Conservation (phyloP, 2,113 vertebrate species). For the Pangasianodon gigas region DNA sequence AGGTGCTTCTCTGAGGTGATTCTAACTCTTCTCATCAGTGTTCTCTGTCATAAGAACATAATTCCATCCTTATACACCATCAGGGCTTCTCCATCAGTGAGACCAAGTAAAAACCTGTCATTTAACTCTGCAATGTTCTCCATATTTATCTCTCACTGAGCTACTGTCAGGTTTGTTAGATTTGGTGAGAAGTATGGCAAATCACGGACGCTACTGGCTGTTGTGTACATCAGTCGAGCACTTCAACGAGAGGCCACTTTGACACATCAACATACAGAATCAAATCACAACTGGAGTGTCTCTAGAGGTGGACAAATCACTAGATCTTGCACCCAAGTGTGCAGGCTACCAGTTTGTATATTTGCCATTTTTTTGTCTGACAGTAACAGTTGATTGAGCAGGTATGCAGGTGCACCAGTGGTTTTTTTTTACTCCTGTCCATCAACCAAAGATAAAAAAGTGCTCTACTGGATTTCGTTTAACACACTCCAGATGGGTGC, state of each 20-base stretch:
- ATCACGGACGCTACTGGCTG: background rate
- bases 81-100: background rate
- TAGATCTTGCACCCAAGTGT: background rate
- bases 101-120: background rate
- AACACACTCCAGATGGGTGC: background rate
- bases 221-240: background rate
- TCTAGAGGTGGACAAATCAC: background rate
- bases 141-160: background rate
- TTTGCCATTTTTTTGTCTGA: background rate
- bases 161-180: background rate
- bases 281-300: background rate
- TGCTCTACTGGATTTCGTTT: background rate
- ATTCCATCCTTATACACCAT: background rate
- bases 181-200: background rate
- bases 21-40: background rate
- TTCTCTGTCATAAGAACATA: background rate
- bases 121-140: background rate
- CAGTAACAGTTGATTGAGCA: background rate
- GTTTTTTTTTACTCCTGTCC: background rate
- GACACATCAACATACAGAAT: background rate
- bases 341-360: background rate
- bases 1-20: background rate
- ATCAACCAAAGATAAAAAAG: background rate
- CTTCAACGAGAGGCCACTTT: background rate
- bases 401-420: background rate